A percentile compares a stretch with the other conserved stretches of the same genome.
Conservation (phyloP, 2,797 vertebrate species). For the Myotis daubentonii region DNA sequence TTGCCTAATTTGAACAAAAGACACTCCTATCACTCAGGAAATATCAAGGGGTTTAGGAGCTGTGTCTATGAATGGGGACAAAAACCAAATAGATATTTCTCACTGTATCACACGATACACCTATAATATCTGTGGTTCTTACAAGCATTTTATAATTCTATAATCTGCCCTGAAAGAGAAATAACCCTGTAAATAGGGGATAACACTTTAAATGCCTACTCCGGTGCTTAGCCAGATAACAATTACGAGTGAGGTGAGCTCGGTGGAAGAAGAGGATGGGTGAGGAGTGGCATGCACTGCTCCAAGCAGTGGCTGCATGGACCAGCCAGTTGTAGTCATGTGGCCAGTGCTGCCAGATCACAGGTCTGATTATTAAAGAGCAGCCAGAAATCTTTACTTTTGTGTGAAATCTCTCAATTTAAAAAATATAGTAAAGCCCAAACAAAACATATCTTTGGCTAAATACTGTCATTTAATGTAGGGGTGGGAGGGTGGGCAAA, state of each 20-base stretch:
- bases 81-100: not conserved
- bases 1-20: not conserved
- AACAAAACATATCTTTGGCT: not conserved
- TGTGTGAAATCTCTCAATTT: not conserved
- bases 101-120: not conserved
- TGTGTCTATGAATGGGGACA: not conserved
- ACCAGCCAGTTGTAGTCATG: not conserved
- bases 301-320: not conserved
- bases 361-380: not conserved
- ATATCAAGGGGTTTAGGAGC: not conserved
- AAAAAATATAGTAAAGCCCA: not conserved
- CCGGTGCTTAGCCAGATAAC: not conserved
- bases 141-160: not conserved
- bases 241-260: not conserved
- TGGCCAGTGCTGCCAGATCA: not conserved
- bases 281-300: not conserved
- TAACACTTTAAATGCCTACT: not conserved
- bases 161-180: constrained; percentile 17
- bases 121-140: not conserved
- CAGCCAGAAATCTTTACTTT: not conserved
- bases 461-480: not conserved
- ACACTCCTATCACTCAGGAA: not conserved
- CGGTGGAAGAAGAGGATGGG: not conserved
- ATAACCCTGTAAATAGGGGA: not conserved
- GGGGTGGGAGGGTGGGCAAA: not conserved